Evolutionary conservation across 2,113 vertebrate genomes (phyloP).

Genomic region (Paraplagusia blochii): DNA sequence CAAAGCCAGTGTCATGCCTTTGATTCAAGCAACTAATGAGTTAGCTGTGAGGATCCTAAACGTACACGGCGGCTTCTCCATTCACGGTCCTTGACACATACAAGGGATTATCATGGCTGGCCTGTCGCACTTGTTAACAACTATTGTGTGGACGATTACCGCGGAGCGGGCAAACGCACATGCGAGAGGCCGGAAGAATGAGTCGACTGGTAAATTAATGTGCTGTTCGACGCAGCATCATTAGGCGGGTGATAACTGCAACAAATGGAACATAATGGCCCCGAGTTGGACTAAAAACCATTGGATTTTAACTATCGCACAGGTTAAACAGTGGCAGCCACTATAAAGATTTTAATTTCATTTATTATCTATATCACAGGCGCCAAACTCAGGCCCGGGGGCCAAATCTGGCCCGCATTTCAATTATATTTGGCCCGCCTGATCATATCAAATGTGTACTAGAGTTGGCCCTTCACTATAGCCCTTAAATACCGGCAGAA

Average conservation of each 20-base stretch:
- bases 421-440: too few relatives aligned
- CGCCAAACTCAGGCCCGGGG: too few relatives aligned
- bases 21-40: conserved; percentile 66
- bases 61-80: conserved; percentile 41
- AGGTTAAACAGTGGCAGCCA: too few relatives aligned
- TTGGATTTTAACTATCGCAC: too few relatives aligned
- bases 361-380: too few relatives aligned
- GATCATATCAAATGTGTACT: too few relatives aligned
- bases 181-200: conserved; percentile 41
- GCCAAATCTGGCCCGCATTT: too few relatives aligned
- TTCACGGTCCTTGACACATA: conserved; percentile 55
- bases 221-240: conserved; percentile 32
- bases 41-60: conserved; percentile 60
- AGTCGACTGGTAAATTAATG: conserved; percentile 45
- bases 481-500: too few relatives aligned
- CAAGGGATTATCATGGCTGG: conserved; percentile 63
- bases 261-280: background rate
- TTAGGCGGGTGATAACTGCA: background rate
- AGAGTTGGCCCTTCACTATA: too few relatives aligned
- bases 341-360: too few relatives aligned
- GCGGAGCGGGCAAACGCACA: conserved; percentile 33
- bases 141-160: conserved; percentile 55
- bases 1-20: conserved; percentile 66
- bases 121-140: conserved; percentile 52
- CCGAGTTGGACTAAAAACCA: background rate